These are phyloP conservation scores for Sepioteuthis lessoniana DNA, from an alignment of 2,888 invertebrate species.

Conservation along the genomic window DNA sequence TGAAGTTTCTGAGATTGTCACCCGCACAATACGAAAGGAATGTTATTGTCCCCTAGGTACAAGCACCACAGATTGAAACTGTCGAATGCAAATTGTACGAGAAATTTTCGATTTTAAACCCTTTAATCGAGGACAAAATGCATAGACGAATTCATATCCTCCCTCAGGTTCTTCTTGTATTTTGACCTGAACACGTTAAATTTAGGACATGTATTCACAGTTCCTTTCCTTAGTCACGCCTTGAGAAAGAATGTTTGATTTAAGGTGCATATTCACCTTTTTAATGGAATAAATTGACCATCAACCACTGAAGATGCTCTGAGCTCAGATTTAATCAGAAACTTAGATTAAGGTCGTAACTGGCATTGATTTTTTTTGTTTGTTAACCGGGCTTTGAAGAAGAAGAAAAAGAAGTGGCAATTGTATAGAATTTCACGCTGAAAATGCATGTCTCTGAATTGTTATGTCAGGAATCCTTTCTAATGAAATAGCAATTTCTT, in stretches of 20 bases:
- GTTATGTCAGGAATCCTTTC: background rate
- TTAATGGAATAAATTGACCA: background rate
- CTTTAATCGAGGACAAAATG: no score
- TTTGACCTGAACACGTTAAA: background rate
- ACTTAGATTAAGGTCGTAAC: background rate
- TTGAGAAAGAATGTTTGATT: background rate
- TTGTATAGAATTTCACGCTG: background rate
- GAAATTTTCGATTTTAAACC: no score
- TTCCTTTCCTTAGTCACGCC: background rate
- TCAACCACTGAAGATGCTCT: background rate
- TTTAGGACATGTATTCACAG: background rate
- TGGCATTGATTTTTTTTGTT: background rate
- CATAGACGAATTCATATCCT: no score
- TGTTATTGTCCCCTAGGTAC: no score
- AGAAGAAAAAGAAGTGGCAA: background rate
- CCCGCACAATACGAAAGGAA: no score
- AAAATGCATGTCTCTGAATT: background rate
- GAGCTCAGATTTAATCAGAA: background rate
- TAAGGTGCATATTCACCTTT: background rate
- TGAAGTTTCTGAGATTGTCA: no score
- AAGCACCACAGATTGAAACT: no score
- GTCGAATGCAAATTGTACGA: no score
- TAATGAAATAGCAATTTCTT: constrained; percentile 33
- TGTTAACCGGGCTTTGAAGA: background rate
- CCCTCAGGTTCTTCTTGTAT: background rate